Evolutionary conservation across 2,113 vertebrate species (phyloP), one percentile per base, ranked within the genome.

Genomic region (Ictalurus punctatus): DNA sequence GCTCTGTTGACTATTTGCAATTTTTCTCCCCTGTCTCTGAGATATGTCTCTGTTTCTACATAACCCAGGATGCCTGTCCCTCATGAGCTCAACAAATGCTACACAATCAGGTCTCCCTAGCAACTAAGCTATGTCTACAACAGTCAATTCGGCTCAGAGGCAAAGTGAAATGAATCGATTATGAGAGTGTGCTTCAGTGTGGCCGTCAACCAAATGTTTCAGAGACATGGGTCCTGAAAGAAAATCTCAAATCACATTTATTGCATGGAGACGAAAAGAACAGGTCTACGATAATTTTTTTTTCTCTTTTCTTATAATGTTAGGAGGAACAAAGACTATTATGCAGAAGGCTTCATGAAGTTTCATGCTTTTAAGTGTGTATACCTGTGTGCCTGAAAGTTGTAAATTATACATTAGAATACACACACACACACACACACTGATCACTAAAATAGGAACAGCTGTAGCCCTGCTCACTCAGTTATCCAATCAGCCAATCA

Each of bases 361-460:
- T 40, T 40, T 74, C 34, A 86, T 71, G 59, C 88, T 91, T 92
- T 74, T 16, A 37, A 81, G 92, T 90, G 92, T 90, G 88, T 90
- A 80, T 92, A 92, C 93, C 95, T 95, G 94, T 93, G 94, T 94
- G 92, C 93, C 92, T 95, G 94, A 95, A 94, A 93, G 92, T 10
- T 4, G 23, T n/a, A 52, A 27, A 52, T 78, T 52, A 78, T 14
- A 10, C 7, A 44, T 76, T 1, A 73, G 6, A 73, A 37, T 37
- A 73, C 69, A 73, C 8, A 52, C 48, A 52, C 44, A 37, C 37
- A 73, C 69, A 73, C 30, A 21, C 27, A 30, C 13, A 30, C 5
- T 69, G 67, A 4, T 17, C 69, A 74, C 34, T 74, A 40, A 16
- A 40, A 40, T 74, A 74, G 71, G 19, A 40, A 74, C 27, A 71